A percentile compares a stretch with the other conserved stretches of the same genome.
phyloP scores from a whole-genome alignment of 2,113 vertebrate genomes.

The Grantiella picta region DNA sequence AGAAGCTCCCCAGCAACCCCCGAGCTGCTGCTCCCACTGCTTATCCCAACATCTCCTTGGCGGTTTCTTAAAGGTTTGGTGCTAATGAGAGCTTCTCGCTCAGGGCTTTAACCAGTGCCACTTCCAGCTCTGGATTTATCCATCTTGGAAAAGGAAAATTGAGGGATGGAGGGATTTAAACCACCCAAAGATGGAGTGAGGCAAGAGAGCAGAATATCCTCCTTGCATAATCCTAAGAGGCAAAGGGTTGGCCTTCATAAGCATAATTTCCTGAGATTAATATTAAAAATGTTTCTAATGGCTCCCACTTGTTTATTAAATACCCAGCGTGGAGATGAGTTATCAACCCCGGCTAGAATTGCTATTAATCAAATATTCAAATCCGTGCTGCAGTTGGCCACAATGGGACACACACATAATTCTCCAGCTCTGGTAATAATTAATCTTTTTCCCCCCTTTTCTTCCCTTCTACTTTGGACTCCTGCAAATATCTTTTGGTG shows the following conservation, averaged over 20 bases:
- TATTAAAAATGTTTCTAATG: constrained; percentile 21
- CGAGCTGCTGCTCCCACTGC: accelerated
- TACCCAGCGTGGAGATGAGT: constrained; percentile 35
- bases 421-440: constrained; percentile 45
- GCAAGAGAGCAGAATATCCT: accelerated
- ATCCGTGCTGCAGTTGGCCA: constrained; percentile 44
- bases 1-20: neutral
- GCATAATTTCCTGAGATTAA: constrained; percentile 45
- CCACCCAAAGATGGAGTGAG: neutral
- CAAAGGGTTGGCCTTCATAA: constrained; percentile 1
- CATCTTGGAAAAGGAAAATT: neutral
- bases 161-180: neutral
- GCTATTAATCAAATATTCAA: constrained; percentile 80
- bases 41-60: neutral
- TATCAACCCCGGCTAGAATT: constrained; percentile 47
- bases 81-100: accelerated
- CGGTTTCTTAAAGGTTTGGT: accelerated
- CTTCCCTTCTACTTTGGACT: constrained; percentile 34
- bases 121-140: neutral
- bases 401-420: constrained; percentile 12
- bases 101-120: neutral
- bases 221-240: accelerated
- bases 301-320: constrained; percentile 52
- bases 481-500: constrained; percentile 73
- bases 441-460: constrained; percentile 20